Evolutionary conservation across 2,113 vertebrate genomes (phyloP).

Genomic region (Poeciliopsis prolifica): DNA sequence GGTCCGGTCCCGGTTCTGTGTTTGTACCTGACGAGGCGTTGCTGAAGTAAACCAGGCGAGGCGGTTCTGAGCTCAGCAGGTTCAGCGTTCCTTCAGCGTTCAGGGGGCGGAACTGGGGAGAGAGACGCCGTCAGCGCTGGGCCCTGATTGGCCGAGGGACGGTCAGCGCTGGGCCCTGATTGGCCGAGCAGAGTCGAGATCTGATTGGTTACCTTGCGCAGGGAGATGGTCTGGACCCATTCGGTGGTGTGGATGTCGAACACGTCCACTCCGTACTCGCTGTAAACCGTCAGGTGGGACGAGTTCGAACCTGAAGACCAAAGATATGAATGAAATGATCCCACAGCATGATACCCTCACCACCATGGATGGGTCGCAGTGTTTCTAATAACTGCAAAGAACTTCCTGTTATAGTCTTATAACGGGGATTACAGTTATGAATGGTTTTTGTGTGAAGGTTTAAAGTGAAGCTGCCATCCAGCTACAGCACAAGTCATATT

Average conservation of each 20-base stretch:
- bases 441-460: no score
- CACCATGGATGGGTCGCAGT: no score
- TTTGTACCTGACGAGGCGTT: conserved; percentile 85
- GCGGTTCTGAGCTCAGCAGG: conserved; percentile 89
- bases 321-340: neutral
- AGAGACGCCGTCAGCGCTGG: neutral
- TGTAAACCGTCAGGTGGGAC: conserved; percentile 92
- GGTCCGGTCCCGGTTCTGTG: no score
- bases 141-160: no score
- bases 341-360: neutral
- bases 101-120: conserved; percentile 88
- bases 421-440: no score
- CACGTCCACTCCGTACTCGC: conserved; percentile 94
- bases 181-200: no score
- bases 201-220: conserved; percentile 83
- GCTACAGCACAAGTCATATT: no score
- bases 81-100: conserved; percentile 92
- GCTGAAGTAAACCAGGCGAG: conserved; percentile 92
- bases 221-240: conserved; percentile 96
- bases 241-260: conserved; percentile 91
- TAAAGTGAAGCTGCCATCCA: no score
- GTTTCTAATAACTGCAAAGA: no score
- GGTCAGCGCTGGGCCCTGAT: neutral
- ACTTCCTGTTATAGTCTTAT: neutral
- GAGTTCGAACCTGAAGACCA: conserved; percentile 85